These are phyloP conservation scores for Cyclophora punctaria DNA, from an alignment of 2,888 invertebrate genomes.

Conservation along the genomic window DNA sequence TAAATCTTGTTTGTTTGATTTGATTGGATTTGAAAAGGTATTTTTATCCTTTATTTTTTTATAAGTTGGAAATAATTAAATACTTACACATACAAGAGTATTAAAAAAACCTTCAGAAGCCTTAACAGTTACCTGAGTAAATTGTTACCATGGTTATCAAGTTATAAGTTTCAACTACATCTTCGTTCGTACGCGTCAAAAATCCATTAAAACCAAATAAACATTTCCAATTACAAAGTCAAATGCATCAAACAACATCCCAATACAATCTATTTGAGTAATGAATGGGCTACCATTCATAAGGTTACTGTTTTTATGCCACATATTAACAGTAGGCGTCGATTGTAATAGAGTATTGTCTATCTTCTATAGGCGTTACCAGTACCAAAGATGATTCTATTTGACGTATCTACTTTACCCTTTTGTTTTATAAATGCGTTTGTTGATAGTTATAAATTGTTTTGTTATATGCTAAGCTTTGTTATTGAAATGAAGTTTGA, in stretches of 20 bases:
- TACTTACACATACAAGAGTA: too few species aligned
- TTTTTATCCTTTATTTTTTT: too few species aligned
- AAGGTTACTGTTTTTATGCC: conserved; percentile 21
- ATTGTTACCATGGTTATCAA: too few species aligned
- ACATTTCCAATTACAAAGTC: conserved; percentile 4
- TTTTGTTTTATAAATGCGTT: conserved; percentile 36
- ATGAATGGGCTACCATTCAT: conserved; percentile 35
- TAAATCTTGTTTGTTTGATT: conserved; percentile 23
- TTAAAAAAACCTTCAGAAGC: too few species aligned
- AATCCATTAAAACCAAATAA: neutral
- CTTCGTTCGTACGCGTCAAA: neutral
- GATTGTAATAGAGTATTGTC: conserved; percentile 62
- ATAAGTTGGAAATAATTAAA: too few species aligned
- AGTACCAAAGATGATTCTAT: conserved; percentile 25
- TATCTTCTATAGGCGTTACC: conserved; percentile 43
- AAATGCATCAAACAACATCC: conserved; percentile 15
- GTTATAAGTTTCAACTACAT: neutral
- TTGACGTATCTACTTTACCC: conserved; percentile 34
- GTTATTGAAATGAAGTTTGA: conserved; percentile 2
- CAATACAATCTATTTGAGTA: conserved; percentile 21
- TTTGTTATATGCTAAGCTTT: conserved; percentile 6
- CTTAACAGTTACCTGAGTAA: too few species aligned
- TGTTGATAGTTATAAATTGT: conserved; percentile 38
- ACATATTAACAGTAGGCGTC: conserved; percentile 49
- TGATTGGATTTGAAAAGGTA: too few species aligned